A percentile compares a stretch with the other conserved stretches of the same genome.
Conservation (phyloP, 2,888 invertebrate species). For the Drosophila planitibia region DNA sequence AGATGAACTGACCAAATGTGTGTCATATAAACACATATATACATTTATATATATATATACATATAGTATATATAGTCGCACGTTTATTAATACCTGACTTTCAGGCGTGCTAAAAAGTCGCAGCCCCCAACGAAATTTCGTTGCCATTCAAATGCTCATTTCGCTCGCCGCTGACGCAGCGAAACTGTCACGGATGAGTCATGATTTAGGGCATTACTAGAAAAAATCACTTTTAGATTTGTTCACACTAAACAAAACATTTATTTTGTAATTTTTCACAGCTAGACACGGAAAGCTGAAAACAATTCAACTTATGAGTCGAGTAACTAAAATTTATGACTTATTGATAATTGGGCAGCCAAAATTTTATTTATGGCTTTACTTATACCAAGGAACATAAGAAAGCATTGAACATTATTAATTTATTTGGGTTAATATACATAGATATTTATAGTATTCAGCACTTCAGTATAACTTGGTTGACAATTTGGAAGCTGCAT, state of each 20-base stretch:
- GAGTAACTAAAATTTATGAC: neutral
- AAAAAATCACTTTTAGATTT: constrained; percentile 27
- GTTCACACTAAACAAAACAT: constrained; percentile 12
- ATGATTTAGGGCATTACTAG: constrained; percentile 35
- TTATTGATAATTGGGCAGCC: neutral
- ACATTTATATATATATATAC: neutral
- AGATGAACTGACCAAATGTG: constrained; percentile 53
- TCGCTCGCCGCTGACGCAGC: constrained; percentile 21
- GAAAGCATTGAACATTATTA: neutral
- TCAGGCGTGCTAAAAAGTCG: constrained; percentile 52
- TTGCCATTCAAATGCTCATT: constrained; percentile 61
- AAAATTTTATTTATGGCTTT: neutral
- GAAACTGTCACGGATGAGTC: constrained; percentile 45
- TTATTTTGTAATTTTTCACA: constrained; percentile 9
- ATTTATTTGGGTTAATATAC: neutral
- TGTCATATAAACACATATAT: constrained; percentile 32
- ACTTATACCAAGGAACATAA: neutral
- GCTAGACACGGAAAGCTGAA: neutral
- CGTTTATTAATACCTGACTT: constrained; percentile 71
- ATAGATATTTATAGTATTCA: neutral
- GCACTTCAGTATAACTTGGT: neutral
- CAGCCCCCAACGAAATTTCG: constrained; percentile 45
- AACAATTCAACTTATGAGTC: neutral
- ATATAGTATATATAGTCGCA: constrained; percentile 30
- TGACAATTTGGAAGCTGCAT: neutral